phyloP scores from a whole-genome alignment of 53 echinoderm and acorn worm genomes.

The Holothuria scabra region DNA sequence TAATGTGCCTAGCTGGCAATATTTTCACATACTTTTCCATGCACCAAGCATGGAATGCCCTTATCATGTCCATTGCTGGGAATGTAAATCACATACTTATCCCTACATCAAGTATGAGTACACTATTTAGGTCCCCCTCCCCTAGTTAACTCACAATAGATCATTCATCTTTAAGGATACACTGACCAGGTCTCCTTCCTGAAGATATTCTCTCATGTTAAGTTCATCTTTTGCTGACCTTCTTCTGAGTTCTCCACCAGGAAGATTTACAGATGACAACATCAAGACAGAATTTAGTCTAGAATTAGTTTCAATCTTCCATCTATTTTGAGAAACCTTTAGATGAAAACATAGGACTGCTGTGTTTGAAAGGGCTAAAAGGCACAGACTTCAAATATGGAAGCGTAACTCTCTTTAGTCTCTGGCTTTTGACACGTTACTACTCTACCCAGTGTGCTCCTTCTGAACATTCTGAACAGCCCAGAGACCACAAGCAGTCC shows the following conservation, averaged over 20 bases:
- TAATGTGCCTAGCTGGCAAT: not conserved
- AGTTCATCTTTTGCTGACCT: conserved; percentile 92
- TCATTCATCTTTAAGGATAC: conserved; percentile 76
- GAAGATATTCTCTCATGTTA: conserved; percentile 92
- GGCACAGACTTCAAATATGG: no score
- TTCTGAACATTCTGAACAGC: no score
- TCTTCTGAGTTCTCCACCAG: conserved; percentile 75
- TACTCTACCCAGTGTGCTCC: no score
- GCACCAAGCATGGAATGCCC: not conserved
- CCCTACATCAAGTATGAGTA: not conserved
- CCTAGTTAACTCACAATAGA: not conserved
- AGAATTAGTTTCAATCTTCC: conserved; percentile 93
- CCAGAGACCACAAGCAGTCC: no score
- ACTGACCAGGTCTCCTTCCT: conserved; percentile 98
- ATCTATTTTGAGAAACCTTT: conserved; percentile 95
- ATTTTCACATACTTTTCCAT: not conserved
- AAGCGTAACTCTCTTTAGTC: no score
- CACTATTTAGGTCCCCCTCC: not conserved
- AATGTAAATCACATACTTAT: not conserved
- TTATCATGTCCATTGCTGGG: not conserved
- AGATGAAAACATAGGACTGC: not conserved
- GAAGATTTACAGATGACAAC: conserved; percentile 93
- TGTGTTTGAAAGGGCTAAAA: no score
- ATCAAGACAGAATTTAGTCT: conserved; percentile 90
- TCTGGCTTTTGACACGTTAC: no score